Conservation (phyloP, 2,888 invertebrate genomes). For the Scaptomyza polygonia region DNA sequence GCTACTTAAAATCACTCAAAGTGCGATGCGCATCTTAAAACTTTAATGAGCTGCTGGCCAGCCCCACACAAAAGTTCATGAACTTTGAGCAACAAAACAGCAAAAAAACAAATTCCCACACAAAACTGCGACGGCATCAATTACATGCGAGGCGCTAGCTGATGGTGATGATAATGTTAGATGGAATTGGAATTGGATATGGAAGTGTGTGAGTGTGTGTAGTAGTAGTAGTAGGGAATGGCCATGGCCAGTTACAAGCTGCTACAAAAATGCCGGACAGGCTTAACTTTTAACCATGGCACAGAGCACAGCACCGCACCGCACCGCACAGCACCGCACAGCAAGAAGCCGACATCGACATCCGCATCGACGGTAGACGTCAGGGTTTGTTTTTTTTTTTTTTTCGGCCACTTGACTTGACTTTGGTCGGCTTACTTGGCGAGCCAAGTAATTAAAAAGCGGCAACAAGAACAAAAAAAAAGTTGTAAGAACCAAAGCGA, state of each 20-base stretch:
- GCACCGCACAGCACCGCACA: slow-evolving; percentile 30
- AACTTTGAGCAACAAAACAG: slow-evolving; percentile 37
- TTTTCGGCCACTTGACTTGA: slow-evolving; percentile 72
- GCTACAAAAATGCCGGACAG: slow-evolving; percentile 44
- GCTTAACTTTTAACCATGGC: slow-evolving; percentile 73
- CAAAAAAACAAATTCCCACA: slow-evolving; percentile 52
- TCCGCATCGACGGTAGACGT: slow-evolving; percentile 64
- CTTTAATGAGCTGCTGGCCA: slow-evolving; percentile 52
- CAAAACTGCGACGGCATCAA: slow-evolving; percentile 61
- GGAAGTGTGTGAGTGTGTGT: too few species aligned
- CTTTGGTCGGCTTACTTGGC: slow-evolving; percentile 31
- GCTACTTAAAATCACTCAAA: slow-evolving; percentile 61
- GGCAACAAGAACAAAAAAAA: slow-evolving; percentile 28
- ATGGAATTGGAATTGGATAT: slow-evolving; percentile 9
- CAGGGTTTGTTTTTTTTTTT: too few species aligned
- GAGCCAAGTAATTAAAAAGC: slow-evolving; percentile 74
- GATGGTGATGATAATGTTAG: slow-evolving; percentile 28
- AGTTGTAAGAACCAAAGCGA: slow-evolving; percentile 21
- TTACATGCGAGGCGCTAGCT: slow-evolving; percentile 63
- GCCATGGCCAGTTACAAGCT: slow-evolving; percentile 54
- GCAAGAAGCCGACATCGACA: slow-evolving; percentile 63
- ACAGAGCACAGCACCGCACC: not conserved
- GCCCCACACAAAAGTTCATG: slow-evolving; percentile 63
- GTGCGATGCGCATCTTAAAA: slow-evolving; percentile 51
- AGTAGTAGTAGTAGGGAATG: too few species aligned